Evolutionary conservation across 2,797 vertebrate species (phyloP).

Genomic region (Channa striata): DNA sequence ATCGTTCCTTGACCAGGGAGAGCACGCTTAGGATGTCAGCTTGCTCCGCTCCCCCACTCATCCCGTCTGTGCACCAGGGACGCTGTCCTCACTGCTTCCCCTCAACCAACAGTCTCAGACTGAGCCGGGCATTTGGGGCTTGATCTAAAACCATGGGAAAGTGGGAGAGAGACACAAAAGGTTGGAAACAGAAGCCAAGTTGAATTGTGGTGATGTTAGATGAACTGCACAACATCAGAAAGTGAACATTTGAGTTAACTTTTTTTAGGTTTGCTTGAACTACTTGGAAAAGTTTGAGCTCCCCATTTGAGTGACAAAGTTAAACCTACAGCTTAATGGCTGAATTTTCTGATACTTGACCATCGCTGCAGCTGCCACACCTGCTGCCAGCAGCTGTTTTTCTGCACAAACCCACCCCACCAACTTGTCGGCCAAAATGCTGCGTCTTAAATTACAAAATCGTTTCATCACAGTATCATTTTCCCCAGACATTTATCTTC

Average conservation of each 20-base stretch:
- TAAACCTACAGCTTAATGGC: slow-evolving; percentile 32
- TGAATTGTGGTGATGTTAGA: not conserved
- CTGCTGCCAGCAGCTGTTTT: slow-evolving; percentile 71
- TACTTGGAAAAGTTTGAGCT: slow-evolving; percentile 5
- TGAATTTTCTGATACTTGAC: slow-evolving; percentile 34
- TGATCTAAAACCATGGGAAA: slow-evolving; percentile 57
- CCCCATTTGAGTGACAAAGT: slow-evolving; percentile 16
- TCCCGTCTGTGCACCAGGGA: slow-evolving; percentile 82
- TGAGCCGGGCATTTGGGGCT: slow-evolving; percentile 72
- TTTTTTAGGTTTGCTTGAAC: not conserved
- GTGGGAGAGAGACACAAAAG: slow-evolving; percentile 26
- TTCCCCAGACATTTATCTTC: slow-evolving; percentile 26
- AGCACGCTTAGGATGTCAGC: slow-evolving; percentile 95
- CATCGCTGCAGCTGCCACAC: slow-evolving; percentile 71
- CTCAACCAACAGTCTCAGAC: slow-evolving; percentile 59
- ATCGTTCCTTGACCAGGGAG: slow-evolving; percentile 97
- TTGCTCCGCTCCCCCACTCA: slow-evolving; percentile 96
- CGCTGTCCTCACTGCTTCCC: slow-evolving; percentile 70
- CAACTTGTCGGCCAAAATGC: slow-evolving; percentile 13
- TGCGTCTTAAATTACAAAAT: slow-evolving; percentile 54
- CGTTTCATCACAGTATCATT: slow-evolving; percentile 24
- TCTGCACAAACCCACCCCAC: slow-evolving; percentile 25
- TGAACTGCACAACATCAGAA: not conserved
- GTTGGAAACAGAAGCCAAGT: not conserved
- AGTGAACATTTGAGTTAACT: not conserved